Conservation (phyloP, 2,113 vertebrate species). For the Bufo gargarizans region DNA sequence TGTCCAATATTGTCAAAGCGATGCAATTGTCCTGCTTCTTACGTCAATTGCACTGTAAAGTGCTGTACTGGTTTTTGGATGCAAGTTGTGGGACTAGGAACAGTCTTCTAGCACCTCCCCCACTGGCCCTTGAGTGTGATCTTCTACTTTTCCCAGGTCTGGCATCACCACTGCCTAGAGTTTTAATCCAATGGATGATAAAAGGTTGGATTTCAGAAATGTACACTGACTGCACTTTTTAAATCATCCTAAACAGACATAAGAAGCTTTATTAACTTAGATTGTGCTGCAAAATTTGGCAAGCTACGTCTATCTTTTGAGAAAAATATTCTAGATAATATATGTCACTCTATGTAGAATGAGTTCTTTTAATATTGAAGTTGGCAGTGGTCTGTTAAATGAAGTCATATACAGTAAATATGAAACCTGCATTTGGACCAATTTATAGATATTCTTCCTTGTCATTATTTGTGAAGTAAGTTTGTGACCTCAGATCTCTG, state of each 20-base stretch:
- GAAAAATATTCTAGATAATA: neutral
- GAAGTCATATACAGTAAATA: constrained; percentile 5
- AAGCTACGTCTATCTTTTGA: neutral
- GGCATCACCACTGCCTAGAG: neutral
- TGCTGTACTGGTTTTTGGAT: no score
- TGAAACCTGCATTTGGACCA: neutral
- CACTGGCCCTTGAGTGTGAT: no score
- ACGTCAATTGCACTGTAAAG: no score
- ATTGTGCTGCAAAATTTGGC: constrained; percentile 1
- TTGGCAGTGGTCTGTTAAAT: neutral
- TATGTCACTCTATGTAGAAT: neutral
- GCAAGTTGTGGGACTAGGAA: no score
- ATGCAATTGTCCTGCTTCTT: no score
- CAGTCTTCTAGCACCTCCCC: no score
- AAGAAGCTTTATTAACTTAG: constrained; percentile 25
- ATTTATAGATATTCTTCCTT: neutral
- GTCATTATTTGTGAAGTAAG: neutral
- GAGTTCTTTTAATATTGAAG: neutral
- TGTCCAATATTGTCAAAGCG: no score
- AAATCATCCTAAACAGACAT: neutral
- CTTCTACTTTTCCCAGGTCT: neutral
- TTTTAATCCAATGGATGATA: neutral
- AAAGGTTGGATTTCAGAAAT: neutral
- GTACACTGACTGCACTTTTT: neutral
- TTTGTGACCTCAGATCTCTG: neutral